Evolutionary conservation across 2,888 invertebrate genomes (phyloP).

Genomic region (Colostygia pectinataria): DNA sequence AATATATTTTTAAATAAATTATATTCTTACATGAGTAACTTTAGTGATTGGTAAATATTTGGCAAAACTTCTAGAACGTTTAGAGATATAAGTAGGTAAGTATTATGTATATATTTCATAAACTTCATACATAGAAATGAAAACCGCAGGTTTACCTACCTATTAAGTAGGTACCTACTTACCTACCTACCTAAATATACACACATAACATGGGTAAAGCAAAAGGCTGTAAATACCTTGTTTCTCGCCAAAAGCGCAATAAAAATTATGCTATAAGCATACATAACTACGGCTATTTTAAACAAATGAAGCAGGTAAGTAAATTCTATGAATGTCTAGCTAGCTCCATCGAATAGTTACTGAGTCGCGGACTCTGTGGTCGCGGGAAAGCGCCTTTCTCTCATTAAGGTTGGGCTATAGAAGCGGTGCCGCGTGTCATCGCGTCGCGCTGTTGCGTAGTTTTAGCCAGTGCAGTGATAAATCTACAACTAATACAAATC

Average conservation of each 20-base stretch:
- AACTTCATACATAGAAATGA: too few species aligned
- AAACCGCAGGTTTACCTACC: background rate
- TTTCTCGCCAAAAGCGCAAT: too few species aligned
- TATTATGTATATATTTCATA: too few species aligned
- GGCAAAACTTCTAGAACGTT: constrained; percentile 3
- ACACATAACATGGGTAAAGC: too few species aligned
- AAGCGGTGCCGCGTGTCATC: constrained; percentile 1
- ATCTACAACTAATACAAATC: too few species aligned
- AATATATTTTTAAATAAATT: too few species aligned
- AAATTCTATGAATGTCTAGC: constrained; percentile 40
- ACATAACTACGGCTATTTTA: constrained; percentile 17
- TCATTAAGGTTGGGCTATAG: constrained; percentile 35
- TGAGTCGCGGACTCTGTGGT: too few species aligned
- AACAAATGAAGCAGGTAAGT: constrained; percentile 39
- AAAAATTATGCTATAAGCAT: too few species aligned
- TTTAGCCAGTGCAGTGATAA: background rate
- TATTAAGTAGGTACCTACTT: background rate
- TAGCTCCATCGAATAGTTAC: constrained; percentile 42
- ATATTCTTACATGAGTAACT: too few species aligned
- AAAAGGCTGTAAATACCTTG: too few species aligned
- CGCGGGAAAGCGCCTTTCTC: constrained; percentile 81
- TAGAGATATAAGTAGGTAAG: too few species aligned
- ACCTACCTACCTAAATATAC: background rate
- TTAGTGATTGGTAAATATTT: constrained; percentile 1
- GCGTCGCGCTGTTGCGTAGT: too few species aligned